Evolutionary conservation across 2,888 invertebrate species (phyloP), one percentile per base, ranked within the genome.

Genomic region (Polylopha cassiicola): DNA sequence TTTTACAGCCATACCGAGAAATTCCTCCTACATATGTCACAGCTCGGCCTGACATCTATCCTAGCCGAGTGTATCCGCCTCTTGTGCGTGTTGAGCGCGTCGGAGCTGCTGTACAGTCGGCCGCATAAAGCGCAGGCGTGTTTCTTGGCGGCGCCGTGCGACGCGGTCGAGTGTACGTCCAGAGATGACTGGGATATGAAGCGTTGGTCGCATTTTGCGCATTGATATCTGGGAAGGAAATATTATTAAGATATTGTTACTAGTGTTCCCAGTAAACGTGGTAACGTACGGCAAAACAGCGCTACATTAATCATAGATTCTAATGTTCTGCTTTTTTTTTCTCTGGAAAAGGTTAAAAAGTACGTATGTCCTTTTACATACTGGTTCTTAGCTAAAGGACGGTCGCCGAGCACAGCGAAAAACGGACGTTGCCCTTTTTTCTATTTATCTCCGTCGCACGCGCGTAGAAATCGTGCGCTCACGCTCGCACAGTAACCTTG

Each of bases 61-160:
- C 31, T 15, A 26, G 39, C 43, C 17, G 39, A 44, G 39, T 70
- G 70, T 7, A 58, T 55, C 2, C 61, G 37, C 0, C 61, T 41
- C 20, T 37, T 23, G 44, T 71, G 73, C 20, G 61, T 55, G 6
- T 58, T 30, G 30, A 65, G 44, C 8, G 62, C 60, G 37, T 62
- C 61, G 1, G 50, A 33, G 15, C 55, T 54, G 44, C 59, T 53
- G 52, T 67, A 73, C 1, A 44, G 44, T 3, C 62, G 56, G n/a
- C 48, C 32, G 46, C 72, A 71, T 23, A 47, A 32, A n/a, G 38
- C 43, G 47, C 72, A 71, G 3, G 46, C 9, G 43, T 66, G 58
- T 17, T 61, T 42, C 15, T 53, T 51, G 2, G 48, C 51, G 2
- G 52, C 47, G 2, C 59, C 61, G 51, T 70, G 70, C 4, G 51